Conservation (phyloP, 2,888 invertebrate species). For the Drosophila vallismaia region DNA sequence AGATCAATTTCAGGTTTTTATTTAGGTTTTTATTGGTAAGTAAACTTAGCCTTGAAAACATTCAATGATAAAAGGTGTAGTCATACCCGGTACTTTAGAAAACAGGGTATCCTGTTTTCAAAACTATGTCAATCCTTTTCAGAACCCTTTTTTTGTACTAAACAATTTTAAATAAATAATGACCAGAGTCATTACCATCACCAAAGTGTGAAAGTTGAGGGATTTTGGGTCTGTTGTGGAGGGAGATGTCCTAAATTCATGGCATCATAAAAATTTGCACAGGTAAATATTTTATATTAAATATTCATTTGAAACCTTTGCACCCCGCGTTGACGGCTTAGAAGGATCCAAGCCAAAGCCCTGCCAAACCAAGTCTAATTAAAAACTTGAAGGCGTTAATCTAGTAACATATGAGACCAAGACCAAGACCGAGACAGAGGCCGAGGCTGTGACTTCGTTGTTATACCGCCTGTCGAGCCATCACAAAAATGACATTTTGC, state of each 20-base stretch:
- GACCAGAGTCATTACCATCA: neutral
- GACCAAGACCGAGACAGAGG: neutral
- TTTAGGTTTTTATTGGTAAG: no score
- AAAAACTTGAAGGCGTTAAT: slow-evolving; percentile 58
- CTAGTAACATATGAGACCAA: slow-evolving; percentile 48
- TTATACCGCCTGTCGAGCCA: slow-evolving; percentile 60
- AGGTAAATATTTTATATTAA: neutral
- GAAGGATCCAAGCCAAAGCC: neutral
- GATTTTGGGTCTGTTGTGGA: neutral
- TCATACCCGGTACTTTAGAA: neutral
- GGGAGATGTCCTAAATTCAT: neutral
- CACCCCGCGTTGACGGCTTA: neutral
- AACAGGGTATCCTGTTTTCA: neutral
- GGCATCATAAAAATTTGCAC: neutral
- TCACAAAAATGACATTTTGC: slow-evolving; percentile 74
- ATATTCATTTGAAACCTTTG: neutral
- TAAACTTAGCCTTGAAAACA: no score
- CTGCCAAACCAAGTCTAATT: slow-evolving; percentile 47
- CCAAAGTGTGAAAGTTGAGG: neutral
- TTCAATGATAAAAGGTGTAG: no score
- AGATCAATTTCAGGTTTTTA: neutral
- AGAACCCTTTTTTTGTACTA: neutral
- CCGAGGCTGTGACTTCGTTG: neutral
- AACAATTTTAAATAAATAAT: neutral
- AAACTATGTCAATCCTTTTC: neutral